Evolutionary conservation across 53 echinoderm and acorn worm species (phyloP).

Genomic region (Temnopleurus reevesii): DNA sequence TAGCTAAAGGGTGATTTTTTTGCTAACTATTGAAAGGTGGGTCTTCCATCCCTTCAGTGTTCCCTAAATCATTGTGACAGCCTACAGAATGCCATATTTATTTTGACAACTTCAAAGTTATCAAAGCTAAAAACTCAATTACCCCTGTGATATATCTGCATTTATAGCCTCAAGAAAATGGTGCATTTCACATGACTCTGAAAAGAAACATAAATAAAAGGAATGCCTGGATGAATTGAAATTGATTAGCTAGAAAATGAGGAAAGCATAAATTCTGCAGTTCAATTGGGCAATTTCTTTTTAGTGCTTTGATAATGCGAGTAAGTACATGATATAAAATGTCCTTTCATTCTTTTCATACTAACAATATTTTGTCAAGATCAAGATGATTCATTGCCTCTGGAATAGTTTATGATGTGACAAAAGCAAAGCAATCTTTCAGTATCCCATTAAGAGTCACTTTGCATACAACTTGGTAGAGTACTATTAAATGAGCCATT

Average conservation of each 20-base stretch:
- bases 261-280: not conserved
- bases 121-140: constrained; percentile 24
- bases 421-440: not conserved
- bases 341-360: constrained; percentile 25
- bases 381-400: not conserved
- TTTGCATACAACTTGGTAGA: not conserved
- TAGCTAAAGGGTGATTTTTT: not conserved
- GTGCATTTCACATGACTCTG: not conserved
- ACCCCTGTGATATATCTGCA: not conserved
- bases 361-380: constrained; percentile 1
- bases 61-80: not conserved
- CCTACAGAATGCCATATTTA: not conserved
- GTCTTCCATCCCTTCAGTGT: not conserved
- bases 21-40: not conserved
- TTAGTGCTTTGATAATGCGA: not conserved
- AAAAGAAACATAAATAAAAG: not conserved
- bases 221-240: not conserved
- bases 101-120: constrained; percentile 17
- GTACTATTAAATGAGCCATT: not conserved
- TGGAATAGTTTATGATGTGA: not conserved
- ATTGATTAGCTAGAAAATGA: constrained; percentile 38
- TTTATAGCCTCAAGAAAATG: constrained; percentile 17
- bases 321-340: not conserved
- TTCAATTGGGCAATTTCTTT: not conserved
- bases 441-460: not conserved